phyloP scores from a whole-genome alignment of 37 sponge, comb jelly and placozoan genomes.

The Ephydatia muelleri region DNA sequence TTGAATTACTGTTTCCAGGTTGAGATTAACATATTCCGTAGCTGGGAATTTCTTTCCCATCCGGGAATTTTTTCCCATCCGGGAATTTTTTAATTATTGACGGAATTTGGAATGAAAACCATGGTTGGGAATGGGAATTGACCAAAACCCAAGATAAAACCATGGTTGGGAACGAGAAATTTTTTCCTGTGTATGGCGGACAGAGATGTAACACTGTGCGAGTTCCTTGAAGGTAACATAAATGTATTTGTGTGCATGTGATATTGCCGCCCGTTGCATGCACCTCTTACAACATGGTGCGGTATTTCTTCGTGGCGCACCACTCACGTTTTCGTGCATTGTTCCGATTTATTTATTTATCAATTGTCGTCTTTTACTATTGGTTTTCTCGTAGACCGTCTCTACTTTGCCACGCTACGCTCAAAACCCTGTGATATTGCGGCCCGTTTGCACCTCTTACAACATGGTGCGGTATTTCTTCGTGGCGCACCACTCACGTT shows the following conservation, averaged over 20 bases:
- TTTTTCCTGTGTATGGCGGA: slow-evolving; percentile 51
- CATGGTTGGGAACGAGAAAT: too few relatives aligned
- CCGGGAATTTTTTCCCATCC: too few relatives aligned
- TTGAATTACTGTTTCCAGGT: too few relatives aligned
- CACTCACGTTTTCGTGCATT: too few relatives aligned
- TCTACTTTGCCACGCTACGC: slow-evolving; percentile 94
- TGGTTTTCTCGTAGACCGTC: slow-evolving; percentile 63
- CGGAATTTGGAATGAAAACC: too few relatives aligned
- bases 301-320: background rate
- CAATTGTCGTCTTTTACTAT: background rate
- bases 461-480: background rate
- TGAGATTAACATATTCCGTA: too few relatives aligned
- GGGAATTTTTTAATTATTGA: too few relatives aligned
- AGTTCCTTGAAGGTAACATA: slow-evolving; percentile 55
- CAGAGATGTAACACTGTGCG: slow-evolving; percentile 44
- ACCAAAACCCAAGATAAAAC: too few relatives aligned
- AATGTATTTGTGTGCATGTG: too few relatives aligned
- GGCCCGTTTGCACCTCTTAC: background rate
- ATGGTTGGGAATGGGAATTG: too few relatives aligned
- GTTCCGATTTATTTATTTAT: slow-evolving; percentile 10
- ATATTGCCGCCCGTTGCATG: too few relatives aligned
- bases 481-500: background rate
- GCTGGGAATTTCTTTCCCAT: too few relatives aligned
- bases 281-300: background rate
- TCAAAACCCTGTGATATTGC: slow-evolving; percentile 84